Evolutionary conservation across 2,888 invertebrate genomes (phyloP).

Genomic region (Drosophila prostipennis): DNA sequence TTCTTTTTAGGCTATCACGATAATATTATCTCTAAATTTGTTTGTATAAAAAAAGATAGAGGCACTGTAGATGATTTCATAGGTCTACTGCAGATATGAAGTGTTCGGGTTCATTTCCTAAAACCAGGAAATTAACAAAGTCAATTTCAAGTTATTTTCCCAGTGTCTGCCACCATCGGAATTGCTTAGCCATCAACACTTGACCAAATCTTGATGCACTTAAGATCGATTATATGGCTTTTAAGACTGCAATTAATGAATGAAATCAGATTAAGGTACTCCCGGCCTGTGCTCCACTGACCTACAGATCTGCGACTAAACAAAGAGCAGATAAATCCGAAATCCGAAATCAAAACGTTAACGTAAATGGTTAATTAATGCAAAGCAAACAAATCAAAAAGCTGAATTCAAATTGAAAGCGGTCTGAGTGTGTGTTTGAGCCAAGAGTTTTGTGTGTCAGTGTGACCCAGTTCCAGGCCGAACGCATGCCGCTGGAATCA

Average conservation of each 20-base stretch:
- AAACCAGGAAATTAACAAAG: background rate
- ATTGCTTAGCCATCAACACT: background rate
- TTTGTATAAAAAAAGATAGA: too few relatives aligned
- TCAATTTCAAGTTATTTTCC: background rate
- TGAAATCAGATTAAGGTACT: conserved; percentile 27
- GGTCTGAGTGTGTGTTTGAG: conserved; percentile 15
- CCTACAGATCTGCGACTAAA: conserved; percentile 45
- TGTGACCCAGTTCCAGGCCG: conserved; percentile 63
- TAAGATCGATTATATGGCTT: conserved; percentile 7
- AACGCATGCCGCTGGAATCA: conserved; percentile 59
- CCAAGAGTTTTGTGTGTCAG: conserved; percentile 18
- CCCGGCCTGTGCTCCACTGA: conserved; percentile 59
- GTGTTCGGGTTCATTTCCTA: background rate
- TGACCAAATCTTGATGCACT: conserved; percentile 32
- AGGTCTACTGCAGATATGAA: too few relatives aligned
- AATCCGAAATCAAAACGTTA: conserved; percentile 26
- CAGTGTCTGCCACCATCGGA: conserved; percentile 30
- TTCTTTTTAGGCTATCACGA: too few relatives aligned
- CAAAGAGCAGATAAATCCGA: conserved; percentile 39
- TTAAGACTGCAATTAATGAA: conserved; percentile 45
- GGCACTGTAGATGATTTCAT: background rate
- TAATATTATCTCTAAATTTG: too few relatives aligned
- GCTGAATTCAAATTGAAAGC: conserved; percentile 66
- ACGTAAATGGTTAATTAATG: conserved; percentile 69
- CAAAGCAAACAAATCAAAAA: conserved; percentile 63